Conservation (phyloP, 1,140 invertebrate genomes). For the fruit fly (Drosophila melanogaster) region DNA sequence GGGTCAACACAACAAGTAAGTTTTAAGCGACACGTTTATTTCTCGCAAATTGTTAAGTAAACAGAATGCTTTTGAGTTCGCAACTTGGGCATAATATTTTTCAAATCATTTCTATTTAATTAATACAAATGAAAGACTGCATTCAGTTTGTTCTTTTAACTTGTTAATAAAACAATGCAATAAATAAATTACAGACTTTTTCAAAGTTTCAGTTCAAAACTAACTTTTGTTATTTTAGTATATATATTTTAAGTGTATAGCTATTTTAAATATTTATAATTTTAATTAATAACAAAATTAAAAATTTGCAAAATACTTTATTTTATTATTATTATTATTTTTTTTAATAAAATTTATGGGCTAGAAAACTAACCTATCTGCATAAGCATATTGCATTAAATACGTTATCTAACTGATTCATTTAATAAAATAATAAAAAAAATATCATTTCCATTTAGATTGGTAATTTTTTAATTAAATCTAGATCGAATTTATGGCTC, state of each 20-base stretch:
- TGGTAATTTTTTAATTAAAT: slow-evolving; percentile 34
- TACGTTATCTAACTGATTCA: background rate
- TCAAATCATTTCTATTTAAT: background rate
- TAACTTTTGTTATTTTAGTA: no score
- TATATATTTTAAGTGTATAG: no score
- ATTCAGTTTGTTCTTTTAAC: background rate
- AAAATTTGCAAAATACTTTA: no score
- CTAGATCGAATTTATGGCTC: slow-evolving; percentile 8
- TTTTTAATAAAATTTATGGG: no score
- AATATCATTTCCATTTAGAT: slow-evolving; percentile 24
- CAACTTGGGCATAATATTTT: background rate
- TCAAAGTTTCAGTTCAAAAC: no score
- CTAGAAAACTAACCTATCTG: background rate
- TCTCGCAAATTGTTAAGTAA: slow-evolving; percentile 31
- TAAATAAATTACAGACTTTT: no score
- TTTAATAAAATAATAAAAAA: background rate
- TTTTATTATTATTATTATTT: no score
- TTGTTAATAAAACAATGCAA: no score
- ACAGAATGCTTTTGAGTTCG: background rate
- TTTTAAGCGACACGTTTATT: slow-evolving; percentile 34
- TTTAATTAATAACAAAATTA: background rate
- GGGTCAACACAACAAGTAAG: slow-evolving; percentile 68
- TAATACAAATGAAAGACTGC: background rate
- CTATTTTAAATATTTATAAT: background rate
- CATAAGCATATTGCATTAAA: background rate